Evolutionary conservation across 30 jellyfish, hydroid and myxozoan genomes (phyloP).

Genomic region (Cassiopea andromeda): DNA sequence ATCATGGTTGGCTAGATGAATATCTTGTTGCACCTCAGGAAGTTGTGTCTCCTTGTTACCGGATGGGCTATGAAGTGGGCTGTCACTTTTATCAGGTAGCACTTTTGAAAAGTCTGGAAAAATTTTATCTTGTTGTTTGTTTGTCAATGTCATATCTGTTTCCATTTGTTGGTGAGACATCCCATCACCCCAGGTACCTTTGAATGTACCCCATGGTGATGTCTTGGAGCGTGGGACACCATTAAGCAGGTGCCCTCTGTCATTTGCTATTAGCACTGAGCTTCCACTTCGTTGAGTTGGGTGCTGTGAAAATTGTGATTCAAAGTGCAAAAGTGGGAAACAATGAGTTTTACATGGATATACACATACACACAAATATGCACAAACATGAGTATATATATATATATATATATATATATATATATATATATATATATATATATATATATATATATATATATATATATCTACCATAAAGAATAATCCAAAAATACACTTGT

Average conservation of each 20-base stretch:
- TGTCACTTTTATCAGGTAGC: constrained; percentile 40
- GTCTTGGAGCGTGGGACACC: constrained; percentile 72
- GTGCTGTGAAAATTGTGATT: constrained; percentile 65
- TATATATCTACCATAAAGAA: too few species aligned
- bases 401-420: too few species aligned
- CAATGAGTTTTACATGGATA: too few species aligned
- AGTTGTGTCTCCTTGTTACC: constrained; percentile 25
- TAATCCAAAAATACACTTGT: too few species aligned
- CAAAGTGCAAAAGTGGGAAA: too few species aligned
- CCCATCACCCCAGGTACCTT: constrained; percentile 89
- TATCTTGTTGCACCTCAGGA: constrained; percentile 43
- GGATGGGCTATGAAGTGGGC: constrained; percentile 37
- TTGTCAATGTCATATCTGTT: constrained; percentile 40
- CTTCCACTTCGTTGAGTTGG: constrained; percentile 76
- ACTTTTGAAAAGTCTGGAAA: constrained; percentile 48
- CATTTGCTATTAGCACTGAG: constrained; percentile 75
- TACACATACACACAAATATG: too few species aligned
- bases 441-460: too few species aligned
- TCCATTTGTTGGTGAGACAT: constrained; percentile 65
- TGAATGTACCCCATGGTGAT: constrained; percentile 95
- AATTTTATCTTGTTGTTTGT: constrained; percentile 39
- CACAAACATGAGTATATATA: too few species aligned
- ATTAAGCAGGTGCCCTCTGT: constrained; percentile 84
- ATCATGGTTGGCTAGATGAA: constrained; percentile 45
- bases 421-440: too few species aligned